Base-by-base conservation (phyloP, 2,888 invertebrate species). In the Drosophila colorata region DNA sequence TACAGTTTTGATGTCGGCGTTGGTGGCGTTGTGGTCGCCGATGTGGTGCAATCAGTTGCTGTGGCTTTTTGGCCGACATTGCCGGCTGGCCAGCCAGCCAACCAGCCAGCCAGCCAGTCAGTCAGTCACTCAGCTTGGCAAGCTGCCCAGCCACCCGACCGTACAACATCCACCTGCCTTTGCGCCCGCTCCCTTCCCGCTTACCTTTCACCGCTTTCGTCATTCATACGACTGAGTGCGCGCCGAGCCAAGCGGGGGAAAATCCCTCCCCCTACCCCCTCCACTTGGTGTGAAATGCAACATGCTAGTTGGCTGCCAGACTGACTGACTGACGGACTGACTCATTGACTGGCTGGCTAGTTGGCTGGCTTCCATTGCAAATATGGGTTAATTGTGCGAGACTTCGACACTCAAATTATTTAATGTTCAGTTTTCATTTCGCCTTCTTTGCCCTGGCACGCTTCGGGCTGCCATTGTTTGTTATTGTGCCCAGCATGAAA, bases 251-350 rank as follows among this genome's bases (percentile, higher is more conserved):
- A 69, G 77, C 69, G 77, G 47, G 51, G 64, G 53, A 51, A 74
- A 74, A 70, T 59, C 78, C 78, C 69, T 76, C 59, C n/a, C n/a
- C n/a, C 81, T 59, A 78, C 78, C 69, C 78, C 59, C 69, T 76
- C 59, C 81, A 87, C 73, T 73, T 83, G 89, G 88, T 85, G 85
- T 86, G 89, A 86, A 86, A 88, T 88, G 85, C 85, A 86, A 87
- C 87, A 88, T 84, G 88, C 87, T 72, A 63, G 60, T 48, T 61
- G 61, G 13, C 51, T 31, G 44, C 8, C 58, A 56, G 63, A 25
- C 74, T 51, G 16, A n/a, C 48, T 51, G 48, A n/a, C 44, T 60
- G 59, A 18, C 52, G 46, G 64, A 13, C 18, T 49, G 63, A 14
- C 18, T 14, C 47, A 16, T 13, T 35, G 25, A 2, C 35, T 16